Base-by-base conservation (phyloP, 2,797 vertebrate genomes). In the Odontamblyopus rebecca region DNA sequence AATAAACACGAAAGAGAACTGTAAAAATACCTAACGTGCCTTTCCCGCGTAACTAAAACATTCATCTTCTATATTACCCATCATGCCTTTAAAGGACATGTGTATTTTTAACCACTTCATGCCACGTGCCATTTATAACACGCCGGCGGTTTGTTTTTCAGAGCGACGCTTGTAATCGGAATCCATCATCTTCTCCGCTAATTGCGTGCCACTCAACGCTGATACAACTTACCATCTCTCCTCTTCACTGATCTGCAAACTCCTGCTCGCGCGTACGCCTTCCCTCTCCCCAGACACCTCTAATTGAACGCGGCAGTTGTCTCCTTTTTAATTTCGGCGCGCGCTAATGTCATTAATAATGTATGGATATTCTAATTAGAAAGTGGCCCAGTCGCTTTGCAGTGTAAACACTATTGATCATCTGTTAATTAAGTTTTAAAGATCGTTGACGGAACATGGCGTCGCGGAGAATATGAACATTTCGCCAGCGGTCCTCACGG, bases 401-500 rank as follows among this genome's bases (percentile, higher is more conserved):
- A 88, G 82, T 89, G 92, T 93, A 93, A 94, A 94, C 92, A 94
- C 90, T 92, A 94, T 93, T 93, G 94, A 95, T 95, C 92, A 93
- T 93, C 75, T 83, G 88, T 88, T 93, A 94, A 94, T 94, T 92
- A 93, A 92, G 89, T 92, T 94, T 93, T 92, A 90, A 91, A 89
- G 84, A 87, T 91, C 88, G 88, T 89, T 86, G 92, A 91, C 83
- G 67, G 85, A 79, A 89, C 79, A 70, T 76, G 77, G 86, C 85
- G 89, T 88, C 74, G 2, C 70, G 77, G 83, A 80, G 85, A 91
- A 90, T 89, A 88, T 88, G 86, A 89, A 84, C 81, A 79, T 74
- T 83, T 53, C 56, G 72, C 59, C 35, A 70, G 89, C 72, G 48
- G 82, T 80, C 76, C 72, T 77, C 71, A 72, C 83, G 76, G 76